Base-by-base conservation (phyloP, 1,140 invertebrate genomes). In the Platorchestia sp. region DNA sequence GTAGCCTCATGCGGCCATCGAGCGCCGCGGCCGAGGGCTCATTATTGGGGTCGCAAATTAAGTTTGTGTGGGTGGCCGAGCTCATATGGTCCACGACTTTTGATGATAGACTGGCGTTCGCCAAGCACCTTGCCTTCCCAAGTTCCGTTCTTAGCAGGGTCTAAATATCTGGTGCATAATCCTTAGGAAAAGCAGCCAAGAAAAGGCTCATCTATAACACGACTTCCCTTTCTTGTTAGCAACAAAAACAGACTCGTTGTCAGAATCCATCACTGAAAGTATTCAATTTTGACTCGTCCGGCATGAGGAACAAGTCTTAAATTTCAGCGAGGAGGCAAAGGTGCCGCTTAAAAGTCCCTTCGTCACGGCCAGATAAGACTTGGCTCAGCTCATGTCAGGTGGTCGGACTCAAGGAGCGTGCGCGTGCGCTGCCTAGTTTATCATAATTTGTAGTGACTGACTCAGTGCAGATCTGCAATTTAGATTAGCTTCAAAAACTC, bases 241-340 rank as follows among this genome's bases (percentile, higher is more conserved):
- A 90, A 75, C 59, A 90, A 90, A 90, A 90, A 90, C 87, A 44
- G 87, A 44, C 87, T 42, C 7, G 87, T 42, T 90, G 87, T 45
- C 87, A 44, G 36, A 42, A 90, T 90, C 10, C 87, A 90, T 90
- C 87, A 90, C 27, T 90, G 87, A 90, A 90, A 90, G 87, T 90
- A 90, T 90, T 90, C 87, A 90, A 90, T 90, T 90, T 90, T 90
- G 87, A 90, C 87, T 90, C 87, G 87, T 90, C 87, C 27, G 41
- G 41, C 87, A 90, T 43, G 87, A 90, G 87, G 41, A 90, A 44
- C 87, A 42, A 90, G 87, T 90, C 87, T 90, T 90, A 90, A 90
- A 90, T 90, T 90, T 90, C 87, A 14, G 10, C 41, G 5, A 90
- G 44, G 87, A 90, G 87, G 41, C 87, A 44, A 42, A 90, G 87